Evolutionary conservation across 1,140 invertebrate genomes (phyloP).

Genomic region (Magallana gigas): DNA sequence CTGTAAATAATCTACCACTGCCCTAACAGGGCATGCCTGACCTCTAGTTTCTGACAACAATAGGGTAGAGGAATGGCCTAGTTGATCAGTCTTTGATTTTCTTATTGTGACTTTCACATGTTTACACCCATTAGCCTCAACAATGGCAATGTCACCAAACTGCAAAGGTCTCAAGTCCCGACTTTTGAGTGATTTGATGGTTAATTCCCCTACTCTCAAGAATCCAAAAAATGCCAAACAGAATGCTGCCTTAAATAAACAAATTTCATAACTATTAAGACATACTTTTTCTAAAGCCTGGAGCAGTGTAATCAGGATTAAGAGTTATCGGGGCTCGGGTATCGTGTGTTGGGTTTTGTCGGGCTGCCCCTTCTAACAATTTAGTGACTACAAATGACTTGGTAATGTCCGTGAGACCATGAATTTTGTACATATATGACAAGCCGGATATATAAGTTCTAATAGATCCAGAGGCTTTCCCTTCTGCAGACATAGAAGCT

Average conservation of each 20-base stretch:
- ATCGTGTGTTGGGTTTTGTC: neutral
- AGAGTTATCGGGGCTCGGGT: neutral
- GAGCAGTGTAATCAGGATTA: neutral
- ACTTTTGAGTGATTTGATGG: no score
- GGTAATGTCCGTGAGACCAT: neutral
- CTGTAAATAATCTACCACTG: neutral
- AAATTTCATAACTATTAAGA: neutral
- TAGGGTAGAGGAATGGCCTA: neutral
- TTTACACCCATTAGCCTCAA: no score
- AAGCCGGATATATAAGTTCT: neutral
- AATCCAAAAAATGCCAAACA: neutral
- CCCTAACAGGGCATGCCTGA: neutral
- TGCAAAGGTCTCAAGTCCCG: neutral
- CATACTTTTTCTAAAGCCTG: neutral
- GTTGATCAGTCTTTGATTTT: neutral
- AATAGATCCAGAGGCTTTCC: neutral
- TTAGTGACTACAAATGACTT: neutral
- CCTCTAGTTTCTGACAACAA: neutral
- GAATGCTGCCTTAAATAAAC: neutral
- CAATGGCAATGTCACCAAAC: neutral
- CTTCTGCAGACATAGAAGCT: neutral
- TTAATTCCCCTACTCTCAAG: no score
- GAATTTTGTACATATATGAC: neutral
- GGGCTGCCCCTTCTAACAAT: neutral
- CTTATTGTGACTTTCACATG: neutral